Base-by-base conservation (phyloP, 2,888 invertebrate species). In the Malachius bipustulatus region DNA sequence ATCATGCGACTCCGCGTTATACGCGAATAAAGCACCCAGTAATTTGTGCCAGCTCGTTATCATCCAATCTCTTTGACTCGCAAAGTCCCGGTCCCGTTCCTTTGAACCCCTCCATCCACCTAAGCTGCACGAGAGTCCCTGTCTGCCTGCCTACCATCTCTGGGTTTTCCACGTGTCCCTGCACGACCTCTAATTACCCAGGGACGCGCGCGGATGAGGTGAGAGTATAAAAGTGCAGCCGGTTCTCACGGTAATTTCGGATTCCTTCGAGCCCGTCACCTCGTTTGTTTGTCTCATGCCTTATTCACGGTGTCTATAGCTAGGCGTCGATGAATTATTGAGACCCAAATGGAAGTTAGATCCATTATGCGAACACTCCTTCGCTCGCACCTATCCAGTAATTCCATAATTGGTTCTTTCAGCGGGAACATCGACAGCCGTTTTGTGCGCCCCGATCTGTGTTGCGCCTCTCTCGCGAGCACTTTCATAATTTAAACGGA, bases 231-330 rank as follows among this genome's bases (percentile, higher is more conserved):
- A 48, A 49, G 51, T 45, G 47, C 43, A 48, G 41, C 40, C 35
- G 36, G 36, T 56, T 56, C 57, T 51, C 57, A 57, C 57, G 56
- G 47, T 58, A 56, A 57, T 58, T 53, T 53, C 38, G 54, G 47
- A 57, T 58, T 57, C 58, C 56, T 56, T 54, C 55, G 49, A 49
- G 49, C 55, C 56, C 59, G 57, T 49, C 43, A 45, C 48, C 49
- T 52, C 52, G 47, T 54, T 54, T 52, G 51, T 52, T 57, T 57
- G 57, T 54, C 55, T 57, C 54, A 58, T 58, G 50, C 54, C 47
- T 57, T 55, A 59, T 59, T 57, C 59, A 57, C 45, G 49, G 49
- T 55, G 55, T 56, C 56, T 56, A 57, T 57, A 56, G 56, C 55
- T 55, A 56, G 54, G 50, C 56, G 55, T 54, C 56, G 57, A 56